Percentiles rank a stretch among this genome's conserved stretches.
These are phyloP conservation scores for Aphidius colemani DNA, from an alignment of 2,888 invertebrate species.

Conservation along the genomic window DNA sequence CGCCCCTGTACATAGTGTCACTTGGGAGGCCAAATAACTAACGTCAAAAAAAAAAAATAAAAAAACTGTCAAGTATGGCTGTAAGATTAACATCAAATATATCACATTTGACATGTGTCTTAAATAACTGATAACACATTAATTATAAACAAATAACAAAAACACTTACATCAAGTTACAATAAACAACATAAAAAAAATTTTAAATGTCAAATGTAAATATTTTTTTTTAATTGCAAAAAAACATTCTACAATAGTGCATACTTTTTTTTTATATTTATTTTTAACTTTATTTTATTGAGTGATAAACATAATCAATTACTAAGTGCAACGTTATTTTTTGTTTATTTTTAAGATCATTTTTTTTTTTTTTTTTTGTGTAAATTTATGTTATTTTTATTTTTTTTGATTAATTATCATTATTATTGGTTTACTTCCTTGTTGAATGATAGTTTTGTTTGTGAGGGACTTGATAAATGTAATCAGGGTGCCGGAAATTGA, in stretches of 20 bases:
- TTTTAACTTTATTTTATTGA: slow-evolving; percentile 9
- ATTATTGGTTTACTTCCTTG: too few relatives aligned
- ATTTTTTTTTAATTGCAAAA: too few relatives aligned
- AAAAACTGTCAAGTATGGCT: slow-evolving; percentile 62
- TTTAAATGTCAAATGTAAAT: too few relatives aligned
- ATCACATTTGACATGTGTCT: slow-evolving; percentile 1
- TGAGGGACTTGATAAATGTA: slow-evolving; percentile 25
- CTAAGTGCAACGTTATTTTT: not conserved
- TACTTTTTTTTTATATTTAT: too few relatives aligned
- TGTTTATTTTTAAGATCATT: too few relatives aligned
- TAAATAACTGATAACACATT: too few relatives aligned
- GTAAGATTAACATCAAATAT: slow-evolving; percentile 39
- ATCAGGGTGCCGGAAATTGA: slow-evolving; percentile 35
- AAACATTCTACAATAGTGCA: too few relatives aligned
- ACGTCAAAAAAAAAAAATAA: slow-evolving; percentile 57
- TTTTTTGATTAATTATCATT: slow-evolving; percentile 14
- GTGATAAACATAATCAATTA: slow-evolving; percentile 18
- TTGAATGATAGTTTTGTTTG: too few relatives aligned
- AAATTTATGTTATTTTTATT: not conserved
- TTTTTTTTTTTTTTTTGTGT: not conserved
- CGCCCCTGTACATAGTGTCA: too few relatives aligned
- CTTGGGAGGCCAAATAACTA: slow-evolving; percentile 62
- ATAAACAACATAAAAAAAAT: too few relatives aligned
- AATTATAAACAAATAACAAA: too few relatives aligned
- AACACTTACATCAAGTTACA: slow-evolving; percentile 29